Evolutionary conservation across 2,888 invertebrate genomes (phyloP).

Genomic region (Ophonus ardosiacus): DNA sequence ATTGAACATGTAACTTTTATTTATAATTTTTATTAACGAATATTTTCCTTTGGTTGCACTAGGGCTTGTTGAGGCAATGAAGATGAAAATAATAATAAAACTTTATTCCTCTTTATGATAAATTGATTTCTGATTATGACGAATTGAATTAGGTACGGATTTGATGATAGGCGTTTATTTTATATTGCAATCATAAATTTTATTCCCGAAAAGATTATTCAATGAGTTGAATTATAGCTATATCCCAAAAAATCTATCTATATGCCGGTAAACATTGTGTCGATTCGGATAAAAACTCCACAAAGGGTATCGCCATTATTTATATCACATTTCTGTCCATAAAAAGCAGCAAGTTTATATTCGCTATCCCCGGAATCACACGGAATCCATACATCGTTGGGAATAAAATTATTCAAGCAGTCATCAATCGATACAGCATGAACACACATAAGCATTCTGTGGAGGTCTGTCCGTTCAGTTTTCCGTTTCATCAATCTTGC

Average conservation of each 20-base stretch:
- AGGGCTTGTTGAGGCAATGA: no score
- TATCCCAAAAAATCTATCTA: conserved; percentile 13
- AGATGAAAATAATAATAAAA: no score
- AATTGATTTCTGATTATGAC: not conserved
- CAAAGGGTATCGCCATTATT: conserved; percentile 36
- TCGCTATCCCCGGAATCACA: not conserved
- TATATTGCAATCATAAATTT: not conserved
- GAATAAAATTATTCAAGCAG: conserved; percentile 56
- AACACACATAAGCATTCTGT: conserved; percentile 51
- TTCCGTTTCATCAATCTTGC: conserved; percentile 61
- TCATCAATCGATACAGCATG: conserved; percentile 49
- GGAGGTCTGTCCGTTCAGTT: conserved; percentile 52
- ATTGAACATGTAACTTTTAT: no score
- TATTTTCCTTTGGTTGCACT: no score
- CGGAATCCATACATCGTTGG: conserved; percentile 30
- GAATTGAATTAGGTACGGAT: not conserved
- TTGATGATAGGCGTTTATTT: not conserved
- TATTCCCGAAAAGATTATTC: not conserved
- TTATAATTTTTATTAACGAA: no score
- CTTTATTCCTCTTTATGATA: not conserved
- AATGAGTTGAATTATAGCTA: not conserved
- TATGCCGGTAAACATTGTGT: conserved; percentile 35
- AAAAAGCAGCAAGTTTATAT: conserved; percentile 44
- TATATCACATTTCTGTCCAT: conserved; percentile 33
- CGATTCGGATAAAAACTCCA: conserved; percentile 28